Conservation (phyloP, 2,888 invertebrate genomes). For the Aporophyla nigra region DNA sequence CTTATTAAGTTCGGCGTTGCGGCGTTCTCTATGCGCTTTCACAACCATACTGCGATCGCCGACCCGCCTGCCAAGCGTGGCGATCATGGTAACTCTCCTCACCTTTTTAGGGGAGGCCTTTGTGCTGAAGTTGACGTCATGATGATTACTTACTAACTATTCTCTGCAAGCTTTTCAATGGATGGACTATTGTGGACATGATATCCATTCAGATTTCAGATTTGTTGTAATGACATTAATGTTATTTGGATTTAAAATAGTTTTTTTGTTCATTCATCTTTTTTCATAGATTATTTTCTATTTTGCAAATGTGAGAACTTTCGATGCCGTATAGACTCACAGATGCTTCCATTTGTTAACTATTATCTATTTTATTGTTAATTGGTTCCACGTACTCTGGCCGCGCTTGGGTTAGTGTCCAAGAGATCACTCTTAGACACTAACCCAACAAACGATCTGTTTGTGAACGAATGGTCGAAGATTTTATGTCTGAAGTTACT, state of each 20-base stretch:
- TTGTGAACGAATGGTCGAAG: too few species aligned
- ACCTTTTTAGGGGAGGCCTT: too few species aligned
- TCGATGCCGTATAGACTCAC: not conserved
- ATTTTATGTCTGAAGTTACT: too few species aligned
- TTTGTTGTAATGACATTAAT: not conserved
- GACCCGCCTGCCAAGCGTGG: too few species aligned
- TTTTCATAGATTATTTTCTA: not conserved
- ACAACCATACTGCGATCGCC: too few species aligned
- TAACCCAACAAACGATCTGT: too few species aligned
- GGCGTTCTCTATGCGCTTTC: too few species aligned
- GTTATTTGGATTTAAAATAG: not conserved
- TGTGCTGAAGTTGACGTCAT: too few species aligned
- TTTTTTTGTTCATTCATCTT: not conserved
- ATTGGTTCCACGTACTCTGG: not conserved
- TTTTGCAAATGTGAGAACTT: not conserved
- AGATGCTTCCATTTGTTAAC: not conserved
- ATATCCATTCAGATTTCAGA: not conserved
- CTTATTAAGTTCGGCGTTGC: too few species aligned
- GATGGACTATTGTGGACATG: not conserved
- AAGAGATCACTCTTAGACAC: too few species aligned
- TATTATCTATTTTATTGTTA: not conserved
- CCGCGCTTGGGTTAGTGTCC: too few species aligned
- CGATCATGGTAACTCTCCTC: too few species aligned
- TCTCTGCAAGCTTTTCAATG: not conserved
- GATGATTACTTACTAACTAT: not conserved